These are phyloP conservation scores for Montifringilla adamsi DNA, from an alignment of 2,113 vertebrate genomes.

Conservation along the genomic window DNA sequence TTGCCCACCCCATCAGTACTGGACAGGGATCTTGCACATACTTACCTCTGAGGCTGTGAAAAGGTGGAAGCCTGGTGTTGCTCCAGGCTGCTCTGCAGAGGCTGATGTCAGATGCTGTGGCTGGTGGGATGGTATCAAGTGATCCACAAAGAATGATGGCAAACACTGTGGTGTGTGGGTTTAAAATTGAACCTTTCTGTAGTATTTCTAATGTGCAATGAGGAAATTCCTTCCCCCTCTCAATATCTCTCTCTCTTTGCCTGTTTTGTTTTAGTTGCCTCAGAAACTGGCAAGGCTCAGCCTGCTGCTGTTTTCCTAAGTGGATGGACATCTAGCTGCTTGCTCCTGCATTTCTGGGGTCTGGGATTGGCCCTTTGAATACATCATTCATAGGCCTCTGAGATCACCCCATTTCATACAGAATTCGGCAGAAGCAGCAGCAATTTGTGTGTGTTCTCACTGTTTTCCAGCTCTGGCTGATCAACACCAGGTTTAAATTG, in stretches of 20 bases:
- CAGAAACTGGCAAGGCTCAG: not conserved
- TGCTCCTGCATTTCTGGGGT: not conserved
- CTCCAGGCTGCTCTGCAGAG: not conserved
- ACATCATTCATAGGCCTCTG: not conserved
- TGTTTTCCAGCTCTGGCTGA: not conserved
- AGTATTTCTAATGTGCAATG: not conserved
- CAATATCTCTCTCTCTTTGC: not conserved
- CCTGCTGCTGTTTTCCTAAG: not conserved
- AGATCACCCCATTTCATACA: not conserved
- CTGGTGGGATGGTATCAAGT: not conserved
- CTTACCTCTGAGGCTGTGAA: not conserved
- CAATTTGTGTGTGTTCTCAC: not conserved
- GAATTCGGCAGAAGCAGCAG: not conserved
- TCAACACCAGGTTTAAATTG: not conserved
- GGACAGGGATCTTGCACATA: not conserved
- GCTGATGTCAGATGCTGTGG: not conserved
- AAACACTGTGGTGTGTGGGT: not conserved
- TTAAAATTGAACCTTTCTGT: not conserved
- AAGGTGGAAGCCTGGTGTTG: not conserved
- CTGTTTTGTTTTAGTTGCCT: not conserved
- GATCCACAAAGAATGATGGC: not conserved
- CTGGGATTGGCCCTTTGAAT: not conserved
- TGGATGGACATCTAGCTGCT: slow-evolving; percentile 14
- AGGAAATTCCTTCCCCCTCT: not conserved
- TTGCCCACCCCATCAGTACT: not conserved